A percentile compares a stretch with the other conserved stretches of the same genome.
Conservation (phyloP, 2,888 invertebrate genomes). For the Dasypolia templi region DNA sequence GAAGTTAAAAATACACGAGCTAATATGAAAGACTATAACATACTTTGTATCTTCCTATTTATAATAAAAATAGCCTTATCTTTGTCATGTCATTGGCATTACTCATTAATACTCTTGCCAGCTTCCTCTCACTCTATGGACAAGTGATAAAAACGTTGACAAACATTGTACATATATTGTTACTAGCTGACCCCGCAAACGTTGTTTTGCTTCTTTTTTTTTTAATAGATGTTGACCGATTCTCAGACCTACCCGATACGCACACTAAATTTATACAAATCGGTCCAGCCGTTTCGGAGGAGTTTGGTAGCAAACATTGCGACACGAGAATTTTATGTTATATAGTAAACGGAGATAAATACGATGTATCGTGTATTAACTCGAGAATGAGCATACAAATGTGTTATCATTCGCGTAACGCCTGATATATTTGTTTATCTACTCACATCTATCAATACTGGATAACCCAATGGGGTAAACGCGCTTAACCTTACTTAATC, state of each 20-base stretch:
- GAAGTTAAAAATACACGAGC: background rate
- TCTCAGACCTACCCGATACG: no score
- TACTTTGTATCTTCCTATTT: constrained; percentile 3
- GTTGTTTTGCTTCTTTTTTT: no score
- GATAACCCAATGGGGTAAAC: no score
- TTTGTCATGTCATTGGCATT: constrained; percentile 43
- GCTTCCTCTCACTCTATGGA: constrained; percentile 50
- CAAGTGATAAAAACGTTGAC: constrained; percentile 48
- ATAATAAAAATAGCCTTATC: constrained; percentile 34
- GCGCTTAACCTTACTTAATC: no score
- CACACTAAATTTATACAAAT: no score
- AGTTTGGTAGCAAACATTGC: no score
- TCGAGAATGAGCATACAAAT: background rate
- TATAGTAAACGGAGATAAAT: constrained; percentile 11
- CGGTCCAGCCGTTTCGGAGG: no score
- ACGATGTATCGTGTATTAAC: background rate
- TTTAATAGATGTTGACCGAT: no score
- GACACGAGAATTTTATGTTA: no score
- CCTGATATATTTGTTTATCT: no score
- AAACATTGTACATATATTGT: constrained; percentile 24
- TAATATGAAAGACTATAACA: background rate
- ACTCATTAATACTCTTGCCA: constrained; percentile 33
- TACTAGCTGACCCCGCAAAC: no score
- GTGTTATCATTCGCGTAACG: background rate
- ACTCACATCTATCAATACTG: no score